Base-by-base conservation (phyloP, 37 sponge, comb jelly and placozoan species). In the Ephydatia muelleri region DNA sequence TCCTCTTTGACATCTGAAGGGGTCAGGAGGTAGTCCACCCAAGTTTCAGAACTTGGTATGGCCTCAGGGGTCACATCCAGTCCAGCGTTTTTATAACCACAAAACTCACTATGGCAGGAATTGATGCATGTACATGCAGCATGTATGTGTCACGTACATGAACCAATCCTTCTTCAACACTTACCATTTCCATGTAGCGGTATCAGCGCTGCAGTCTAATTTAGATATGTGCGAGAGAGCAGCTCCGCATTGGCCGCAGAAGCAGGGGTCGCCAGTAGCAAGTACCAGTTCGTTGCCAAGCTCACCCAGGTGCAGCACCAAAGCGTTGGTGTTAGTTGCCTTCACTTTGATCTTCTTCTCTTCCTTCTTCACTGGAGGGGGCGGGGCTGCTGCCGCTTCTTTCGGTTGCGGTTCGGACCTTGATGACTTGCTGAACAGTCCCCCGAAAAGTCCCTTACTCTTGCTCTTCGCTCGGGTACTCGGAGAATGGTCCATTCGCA, bases 161-260 rank as follows among this genome's bases (percentile, higher is more conserved):
- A 14, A 22, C 66, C 21, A 65, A 14, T 65, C 21, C 66, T 5
- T 6, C 72, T 3, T 25, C 35, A 47, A 64, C 13, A 31, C 80
- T 83, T 79, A 95, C 96, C 96, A 95, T 40, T 75, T 93, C 96
- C 96, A 95, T 8, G 67, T 48, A 23, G 88, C 81, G 40, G 26
- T 81, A 38, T 82, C 83, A 6, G 49, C 75, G 19, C 38, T 65
- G 32, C 49, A 49, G 25, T 82, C 78, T 25, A 95, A 49, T 73
- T 84, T 33, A 57, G 97, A 97, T 28, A 92, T 66, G 9, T 81
- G n/a, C 30, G 93, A 92, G 33, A 94, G 74, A 27, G 86, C 91
- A 8, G 90, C 88, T 67, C 85, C 76, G 64, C 97, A 97, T 22
- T 70, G 65, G 3, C 72, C 29, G 72, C 95, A 97, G 34, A 85